Base-by-base conservation (phyloP, 2,888 invertebrate species). In the Exocentrus adspersus region DNA sequence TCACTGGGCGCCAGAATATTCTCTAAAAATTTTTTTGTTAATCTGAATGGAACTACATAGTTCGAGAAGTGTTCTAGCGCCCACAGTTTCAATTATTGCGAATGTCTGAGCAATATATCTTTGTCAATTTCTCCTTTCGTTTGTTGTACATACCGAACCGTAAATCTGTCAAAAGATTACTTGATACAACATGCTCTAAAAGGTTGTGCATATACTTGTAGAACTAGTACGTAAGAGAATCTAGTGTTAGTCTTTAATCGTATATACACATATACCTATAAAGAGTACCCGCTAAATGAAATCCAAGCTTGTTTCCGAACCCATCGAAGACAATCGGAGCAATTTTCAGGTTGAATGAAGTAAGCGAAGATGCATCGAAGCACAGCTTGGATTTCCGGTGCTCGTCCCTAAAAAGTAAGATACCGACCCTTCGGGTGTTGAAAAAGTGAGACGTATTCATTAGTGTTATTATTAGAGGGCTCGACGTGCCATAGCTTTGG, bases 201-300 rank as follows among this genome's bases (percentile, higher is more conserved):
- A 71, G 75, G 75, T 75, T 75, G 75, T 75, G 74, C 71, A 67
- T 68, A 68, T 64, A 72, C 46, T 53, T 57, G 54, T 63, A 66
- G 57, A 53, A 17, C 43, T 60, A 63, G n/a, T n/a, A 52, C 43
- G 52, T 57, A 56, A 58, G 63, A 67, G 62, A 62, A 52, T 54
- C 65, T 71, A 72, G 63, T 53, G 50, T 48, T 64, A 68, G 64
- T 32, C 32, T 52, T 60, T 57, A 51, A 60, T 60, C 53, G 28
- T 61, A 54, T 56, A 37, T 24, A 24, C 4, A 24, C 7, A 24
- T 24, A 24, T 24, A 57, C 52, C 12, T 56, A 45, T 56, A 60
- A 60, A 9, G 4, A 12, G 17, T 17, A 14, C 6, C n/a, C 12
- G 14, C 16, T 16, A 41, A n/a, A 30, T 9, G 43, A 14, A 17